Evolutionary conservation across 2,888 invertebrate species (phyloP), one percentile per base, ranked within the genome.

Genomic region (Microplitis manilae): DNA sequence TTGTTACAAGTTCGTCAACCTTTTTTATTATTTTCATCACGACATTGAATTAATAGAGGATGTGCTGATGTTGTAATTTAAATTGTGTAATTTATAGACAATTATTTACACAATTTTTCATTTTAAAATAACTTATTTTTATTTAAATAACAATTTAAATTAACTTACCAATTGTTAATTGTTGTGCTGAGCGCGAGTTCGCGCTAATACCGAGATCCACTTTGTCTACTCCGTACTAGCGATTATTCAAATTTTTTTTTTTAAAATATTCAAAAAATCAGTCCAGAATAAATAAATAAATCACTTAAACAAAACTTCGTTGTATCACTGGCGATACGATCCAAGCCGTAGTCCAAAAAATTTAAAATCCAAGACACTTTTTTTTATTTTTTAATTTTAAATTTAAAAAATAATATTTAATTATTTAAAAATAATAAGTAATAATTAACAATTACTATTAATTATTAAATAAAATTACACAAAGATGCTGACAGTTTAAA

Each of bases 151-250:
- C 20, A 30, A 69, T 69, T 59, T 64, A 60, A 50, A n/a, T n/a
- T n/a, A 80, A 86, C 89, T 89, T 85, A 89, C 89, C 89, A 89
- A 89, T 88, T 80, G 86, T 85, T 83, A 87, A 88, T 86, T 85
- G 83, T 85, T 87, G 85, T 81, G 83, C 84, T 82, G 83, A 82
- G 77, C 80, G 82, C 80, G 79, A 82, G 78, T 77, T 82, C 81
- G 83, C 85, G 83, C 82, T 80, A 78, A 80, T 82, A 82, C 80
- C 81, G 81, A 81, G 87, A 85, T 89, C 87, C 88, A 89, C 88
- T 86, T 86, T 88, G 84, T 73, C 82, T 70, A 67, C 62, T 65
- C 67, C 39, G 30, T 65, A 41, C n/a, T 40, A 67, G 41, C 74
- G 64, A 41, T 59, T 41, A 17, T 59, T 60, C 30, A 38, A 17